Evolutionary conservation across 2,113 vertebrate genomes (phyloP), one percentile per base, ranked within the genome.

Genomic region (Nothocercus nigrocapillus): DNA sequence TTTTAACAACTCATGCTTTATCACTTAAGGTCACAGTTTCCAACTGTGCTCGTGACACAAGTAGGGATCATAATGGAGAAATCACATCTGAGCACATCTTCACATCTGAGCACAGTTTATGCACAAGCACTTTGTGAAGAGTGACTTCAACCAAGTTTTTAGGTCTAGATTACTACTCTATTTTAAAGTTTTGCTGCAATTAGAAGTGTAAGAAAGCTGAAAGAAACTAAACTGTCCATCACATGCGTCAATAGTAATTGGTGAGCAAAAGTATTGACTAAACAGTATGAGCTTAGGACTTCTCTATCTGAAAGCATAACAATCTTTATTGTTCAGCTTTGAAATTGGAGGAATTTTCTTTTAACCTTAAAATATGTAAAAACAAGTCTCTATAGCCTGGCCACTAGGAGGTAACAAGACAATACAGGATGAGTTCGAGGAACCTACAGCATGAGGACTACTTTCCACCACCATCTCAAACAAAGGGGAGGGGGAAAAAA

Each of bases 1-100:
- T 87, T 22, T 56, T 24, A 88, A 64, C 66, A 79, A 78, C 51
- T 70, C 89, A 49, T 8, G 70, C 18, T 80, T 32, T 85, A 72
- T 40, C 89, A 92, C 90, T 87, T 58, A 12, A 68, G 88, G 82
- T 72, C 88, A 49, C 42, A 40, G n/a, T 4, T 79, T 28, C 93
- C 81, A 88, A 40, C 77, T 62, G 80, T 66, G 92, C 92, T 82
- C 85, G 14, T 68, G 88, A 81, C 82, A 85, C 67, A 45, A 83
- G 75, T 1, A 89, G 40, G 63, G 77, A 64, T 49, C 44, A 75
- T 59, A 42, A 47, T 0, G 0, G 2, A 59, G 44, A 51, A 82
- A 77, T 61, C 40, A 51, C 51, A 34, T 78, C 20, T 17, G 34
- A 83, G 85, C 73, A 79, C 53, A n/a, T 78, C 20, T 17, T 61